Base-by-base conservation (phyloP, 2,888 invertebrate species). In the Sesia bembeciformis region DNA sequence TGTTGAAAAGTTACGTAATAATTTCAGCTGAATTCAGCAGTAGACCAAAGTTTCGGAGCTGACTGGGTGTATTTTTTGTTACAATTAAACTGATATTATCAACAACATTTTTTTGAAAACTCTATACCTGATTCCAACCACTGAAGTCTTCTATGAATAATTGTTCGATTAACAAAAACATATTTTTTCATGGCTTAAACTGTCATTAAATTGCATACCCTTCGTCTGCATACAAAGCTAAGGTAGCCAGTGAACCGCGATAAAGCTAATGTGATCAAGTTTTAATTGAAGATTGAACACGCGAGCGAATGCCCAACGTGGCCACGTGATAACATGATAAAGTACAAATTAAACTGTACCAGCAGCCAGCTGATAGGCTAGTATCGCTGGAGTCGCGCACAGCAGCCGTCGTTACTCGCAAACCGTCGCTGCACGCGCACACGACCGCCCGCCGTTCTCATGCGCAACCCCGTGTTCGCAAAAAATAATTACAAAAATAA, bases 261-360 rank as follows among this genome's bases (percentile, higher is more conserved):
- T 46, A 8, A 8, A 46, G 8, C 46, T 46, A 46, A 46, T 56
- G 58, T 62, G 57, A 58, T 57, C 61, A 57, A 62, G 58, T 62
- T 64, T 64, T 64, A 64, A 72, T 70, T 68, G 62, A 63, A 68
- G 63, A 67, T 64, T 58, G 60, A 63, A 65, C 67, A 71, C 62
- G 62, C 60, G 64, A 60, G 57, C 57, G 60, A 62, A 60, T 64
- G 63, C 65, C 73, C 66, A 71, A 61, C 58, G 59, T 62, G 62
- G 73, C 79, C 78, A 81, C 83, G 82, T 83, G 81, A 84, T 81
- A 78, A 74, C 75, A 63, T 76, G 79, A 84, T 84, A 85, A 84
- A 82, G 72, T 78, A 83, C 81, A 80, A 85, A 86, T 82, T 84
- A 84, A 84, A 85, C 77, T 75, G 77, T 77, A 76, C 72, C 74